These are phyloP conservation scores for Cheilosia scutellata DNA, from an alignment of 2,888 invertebrate species.

Conservation along the genomic window DNA sequence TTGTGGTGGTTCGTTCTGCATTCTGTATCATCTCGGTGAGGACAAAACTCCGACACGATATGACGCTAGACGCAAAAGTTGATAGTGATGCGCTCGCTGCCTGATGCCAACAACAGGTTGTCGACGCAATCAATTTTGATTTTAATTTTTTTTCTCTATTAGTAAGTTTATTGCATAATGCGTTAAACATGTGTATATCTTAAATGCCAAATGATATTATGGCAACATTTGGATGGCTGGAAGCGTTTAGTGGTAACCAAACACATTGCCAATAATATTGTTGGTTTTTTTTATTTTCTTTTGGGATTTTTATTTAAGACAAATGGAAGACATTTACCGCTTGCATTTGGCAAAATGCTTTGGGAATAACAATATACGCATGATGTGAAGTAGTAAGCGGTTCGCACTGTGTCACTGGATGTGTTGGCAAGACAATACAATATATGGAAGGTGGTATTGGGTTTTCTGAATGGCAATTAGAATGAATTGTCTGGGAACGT, in stretches of 20 bases:
- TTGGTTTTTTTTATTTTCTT: conserved; percentile 1
- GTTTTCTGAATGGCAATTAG: conserved; percentile 36
- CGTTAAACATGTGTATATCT: conserved; percentile 44
- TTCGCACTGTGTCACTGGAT: conserved; percentile 54
- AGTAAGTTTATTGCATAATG: conserved; percentile 48
- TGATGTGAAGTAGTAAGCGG: conserved; percentile 8
- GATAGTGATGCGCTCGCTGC: conserved; percentile 41
- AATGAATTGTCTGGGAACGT: conserved; percentile 57
- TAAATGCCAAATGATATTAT: conserved; percentile 60
- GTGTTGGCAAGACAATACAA: conserved; percentile 22
- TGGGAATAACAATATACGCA: conserved; percentile 57
- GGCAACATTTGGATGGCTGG: conserved; percentile 44
- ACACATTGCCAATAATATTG: conserved; percentile 46
- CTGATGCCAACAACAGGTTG: conserved; percentile 53
- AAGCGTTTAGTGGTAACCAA: conserved; percentile 30
- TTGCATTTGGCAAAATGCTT: conserved; percentile 60
- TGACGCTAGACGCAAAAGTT: neutral
- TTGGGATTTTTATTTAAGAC: conserved; percentile 32
- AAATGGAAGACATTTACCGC: conserved; percentile 49
- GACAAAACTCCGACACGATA: conserved; percentile 16
- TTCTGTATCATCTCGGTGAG: conserved; percentile 21
- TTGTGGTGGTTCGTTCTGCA: conserved; percentile 20
- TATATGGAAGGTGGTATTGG: neutral
- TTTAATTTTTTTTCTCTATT: conserved; percentile 23
- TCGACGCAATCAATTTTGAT: conserved; percentile 56